Evolutionary conservation across 2,113 vertebrate species (phyloP).

Genomic region (Gavia stellata): DNA sequence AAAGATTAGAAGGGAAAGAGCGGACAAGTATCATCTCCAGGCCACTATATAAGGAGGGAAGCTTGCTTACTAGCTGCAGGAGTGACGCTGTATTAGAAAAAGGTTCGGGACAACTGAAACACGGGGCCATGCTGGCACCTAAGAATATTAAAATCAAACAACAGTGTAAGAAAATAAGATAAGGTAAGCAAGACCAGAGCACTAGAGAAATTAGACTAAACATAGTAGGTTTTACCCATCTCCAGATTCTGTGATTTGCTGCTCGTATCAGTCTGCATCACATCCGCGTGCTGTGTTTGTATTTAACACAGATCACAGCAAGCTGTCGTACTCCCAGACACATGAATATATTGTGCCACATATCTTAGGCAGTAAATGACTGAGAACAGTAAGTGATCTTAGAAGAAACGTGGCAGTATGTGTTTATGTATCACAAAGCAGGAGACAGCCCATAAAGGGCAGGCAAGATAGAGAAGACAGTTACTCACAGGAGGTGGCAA

Average conservation of each 20-base stretch:
- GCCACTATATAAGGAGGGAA: background rate
- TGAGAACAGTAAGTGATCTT: slow-evolving; percentile 37
- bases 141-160: background rate
- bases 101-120: background rate
- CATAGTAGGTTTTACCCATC: background rate
- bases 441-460: slow-evolving; percentile 33
- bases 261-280: background rate
- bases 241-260: background rate
- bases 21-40: background rate
- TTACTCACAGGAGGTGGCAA: slow-evolving; percentile 32
- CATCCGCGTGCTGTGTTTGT: background rate
- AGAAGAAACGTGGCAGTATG: slow-evolving; percentile 16
- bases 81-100: background rate
- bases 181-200: background rate
- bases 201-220: background rate
- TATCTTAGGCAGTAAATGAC: background rate
- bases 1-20: background rate
- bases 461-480: background rate
- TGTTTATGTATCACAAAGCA: slow-evolving; percentile 38
- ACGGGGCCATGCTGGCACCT: background rate
- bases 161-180: background rate
- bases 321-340: background rate
- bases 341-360: slow-evolving; percentile 1
- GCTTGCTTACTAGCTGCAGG: background rate
- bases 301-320: slow-evolving; percentile 39